These are phyloP conservation scores for Notothenia rossii DNA, from an alignment of 2,113 vertebrate species.

Conservation along the genomic window DNA sequence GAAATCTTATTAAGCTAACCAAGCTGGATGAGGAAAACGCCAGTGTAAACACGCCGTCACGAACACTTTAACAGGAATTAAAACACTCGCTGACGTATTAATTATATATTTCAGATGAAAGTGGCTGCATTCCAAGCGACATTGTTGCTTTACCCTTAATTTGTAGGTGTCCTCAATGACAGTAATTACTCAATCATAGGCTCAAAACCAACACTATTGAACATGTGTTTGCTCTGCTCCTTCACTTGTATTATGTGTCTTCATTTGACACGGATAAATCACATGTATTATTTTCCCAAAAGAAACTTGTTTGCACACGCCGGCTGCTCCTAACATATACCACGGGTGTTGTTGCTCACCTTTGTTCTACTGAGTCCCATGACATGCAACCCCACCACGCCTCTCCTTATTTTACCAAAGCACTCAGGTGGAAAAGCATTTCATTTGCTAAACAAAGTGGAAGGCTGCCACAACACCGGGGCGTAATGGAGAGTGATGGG, in stretches of 20 bases:
- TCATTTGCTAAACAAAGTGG: conserved; percentile 85
- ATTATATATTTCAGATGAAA: neutral
- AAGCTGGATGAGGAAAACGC: neutral
- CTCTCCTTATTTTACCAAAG: conserved; percentile 61
- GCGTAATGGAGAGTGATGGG: conserved; percentile 85
- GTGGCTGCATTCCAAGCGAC: neutral
- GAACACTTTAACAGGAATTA: neutral
- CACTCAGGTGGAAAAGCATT: conserved; percentile 81
- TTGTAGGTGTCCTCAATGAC: neutral
- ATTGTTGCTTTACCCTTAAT: neutral
- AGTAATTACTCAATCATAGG: conserved; percentile 8
- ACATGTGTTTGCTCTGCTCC: neutral
- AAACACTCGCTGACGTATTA: neutral
- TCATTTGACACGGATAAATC: neutral
- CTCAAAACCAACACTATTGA: neutral
- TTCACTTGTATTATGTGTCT: neutral
- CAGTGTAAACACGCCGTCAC: neutral
- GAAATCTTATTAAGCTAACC: conserved; percentile 27
- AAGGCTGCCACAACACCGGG: conserved; percentile 78
- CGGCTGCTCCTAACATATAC: neutral
- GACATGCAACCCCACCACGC: conserved; percentile 34
- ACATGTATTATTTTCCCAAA: neutral
- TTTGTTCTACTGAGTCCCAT: conserved; percentile 18
- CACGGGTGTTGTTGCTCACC: conserved; percentile 1
- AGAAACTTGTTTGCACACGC: neutral